These are phyloP conservation scores for Hirtodrosophila trivittata DNA, from an alignment of 2,888 invertebrate genomes.

Conservation along the genomic window DNA sequence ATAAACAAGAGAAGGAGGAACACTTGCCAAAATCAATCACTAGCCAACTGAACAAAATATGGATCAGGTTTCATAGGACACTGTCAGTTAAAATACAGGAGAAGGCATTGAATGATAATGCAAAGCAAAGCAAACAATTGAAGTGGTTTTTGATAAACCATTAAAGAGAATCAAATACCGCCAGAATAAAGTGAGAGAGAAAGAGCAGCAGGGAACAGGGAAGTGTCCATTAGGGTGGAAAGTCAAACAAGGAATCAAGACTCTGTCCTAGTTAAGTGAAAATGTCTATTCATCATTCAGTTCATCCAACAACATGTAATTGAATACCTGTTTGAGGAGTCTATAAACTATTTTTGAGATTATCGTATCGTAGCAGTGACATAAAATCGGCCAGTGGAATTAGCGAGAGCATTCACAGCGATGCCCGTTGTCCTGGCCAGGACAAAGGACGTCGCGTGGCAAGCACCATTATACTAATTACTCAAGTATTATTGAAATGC, in stretches of 20 bases:
- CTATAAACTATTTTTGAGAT: constrained; percentile 49
- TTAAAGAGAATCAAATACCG: constrained; percentile 74
- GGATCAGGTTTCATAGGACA: constrained; percentile 44
- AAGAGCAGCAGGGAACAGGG: constrained; percentile 1
- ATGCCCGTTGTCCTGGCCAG: neutral
- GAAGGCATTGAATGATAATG: constrained; percentile 49
- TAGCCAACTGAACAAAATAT: constrained; percentile 11
- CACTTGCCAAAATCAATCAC: constrained; percentile 47
- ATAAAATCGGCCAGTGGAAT: constrained; percentile 36
- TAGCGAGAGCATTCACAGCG: constrained; percentile 28
- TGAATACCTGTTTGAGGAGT: constrained; percentile 60
- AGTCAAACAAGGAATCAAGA: constrained; percentile 54
- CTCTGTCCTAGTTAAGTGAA: constrained; percentile 77
- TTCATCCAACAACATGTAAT: constrained; percentile 43
- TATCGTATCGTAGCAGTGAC: constrained; percentile 63
- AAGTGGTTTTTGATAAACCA: constrained; percentile 82
- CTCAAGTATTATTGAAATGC: constrained; percentile 80
- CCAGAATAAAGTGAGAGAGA: constrained; percentile 30
- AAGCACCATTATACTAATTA: constrained; percentile 80
- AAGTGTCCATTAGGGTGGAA: constrained; percentile 27
- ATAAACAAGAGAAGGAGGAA: constrained; percentile 32
- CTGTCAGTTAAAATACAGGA: constrained; percentile 2
- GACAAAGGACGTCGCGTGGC: constrained; percentile 52
- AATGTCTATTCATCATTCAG: constrained; percentile 78
- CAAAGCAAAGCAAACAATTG: constrained; percentile 70